Percentiles rank a stretch among this genome's conserved stretches.
Conservation (phyloP, 2,113 vertebrate species). For the Chascanopsetta lugubris region DNA sequence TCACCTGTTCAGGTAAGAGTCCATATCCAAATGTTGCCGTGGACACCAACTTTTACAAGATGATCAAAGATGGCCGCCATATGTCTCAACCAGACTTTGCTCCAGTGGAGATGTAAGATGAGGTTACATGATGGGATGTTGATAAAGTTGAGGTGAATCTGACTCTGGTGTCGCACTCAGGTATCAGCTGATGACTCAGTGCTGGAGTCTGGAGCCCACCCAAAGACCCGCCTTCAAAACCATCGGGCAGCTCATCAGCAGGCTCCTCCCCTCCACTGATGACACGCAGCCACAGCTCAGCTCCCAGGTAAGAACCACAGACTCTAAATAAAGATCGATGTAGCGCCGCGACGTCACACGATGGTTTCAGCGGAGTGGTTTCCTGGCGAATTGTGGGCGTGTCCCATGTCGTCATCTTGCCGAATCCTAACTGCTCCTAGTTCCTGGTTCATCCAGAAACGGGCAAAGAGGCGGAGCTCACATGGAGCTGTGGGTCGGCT, state of each 20-base stretch:
- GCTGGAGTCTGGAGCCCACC: conserved; percentile 92
- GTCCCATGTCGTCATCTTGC: too few relatives aligned
- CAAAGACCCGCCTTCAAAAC: conserved; percentile 87
- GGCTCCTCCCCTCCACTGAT: conserved; percentile 69
- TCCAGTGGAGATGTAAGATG: conserved; percentile 85
- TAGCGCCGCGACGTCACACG: too few relatives aligned
- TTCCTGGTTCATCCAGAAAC: too few relatives aligned
- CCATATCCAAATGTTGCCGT: conserved; percentile 93
- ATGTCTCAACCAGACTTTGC: conserved; percentile 92
- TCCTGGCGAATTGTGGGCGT: too few relatives aligned
- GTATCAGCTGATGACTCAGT: conserved; percentile 90
- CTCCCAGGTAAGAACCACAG: conserved; percentile 84
- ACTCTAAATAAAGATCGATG: too few relatives aligned
- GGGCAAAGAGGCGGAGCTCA: too few relatives aligned
- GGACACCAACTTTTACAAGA: conserved; percentile 93
- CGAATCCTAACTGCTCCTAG: too few relatives aligned
- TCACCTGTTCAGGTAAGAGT: conserved; percentile 83
- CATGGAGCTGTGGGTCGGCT: too few relatives aligned
- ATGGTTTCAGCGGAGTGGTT: too few relatives aligned
- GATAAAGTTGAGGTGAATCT: conserved; percentile 3
- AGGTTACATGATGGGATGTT: too few relatives aligned
- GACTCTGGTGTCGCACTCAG: conserved; percentile 68
- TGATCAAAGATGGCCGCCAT: conserved; percentile 93
- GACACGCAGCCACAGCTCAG: conserved; percentile 51
- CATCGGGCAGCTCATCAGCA: conserved; percentile 84